phyloP scores from a whole-genome alignment of 1,140 invertebrate genomes.

The Drosophila tropicalis region DNA sequence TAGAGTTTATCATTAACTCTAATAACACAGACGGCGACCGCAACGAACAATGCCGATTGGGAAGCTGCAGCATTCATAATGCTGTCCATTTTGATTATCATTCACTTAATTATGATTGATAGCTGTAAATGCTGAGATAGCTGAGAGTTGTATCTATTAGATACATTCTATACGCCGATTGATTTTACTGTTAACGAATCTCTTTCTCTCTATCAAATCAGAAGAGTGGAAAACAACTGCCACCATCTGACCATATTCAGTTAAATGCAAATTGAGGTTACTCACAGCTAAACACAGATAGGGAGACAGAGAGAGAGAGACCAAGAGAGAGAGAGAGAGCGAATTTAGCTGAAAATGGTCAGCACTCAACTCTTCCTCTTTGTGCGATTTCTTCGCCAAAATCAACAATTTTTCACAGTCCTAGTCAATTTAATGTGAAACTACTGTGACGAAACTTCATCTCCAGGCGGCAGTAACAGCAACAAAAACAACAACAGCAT shows the following conservation, averaged over 20 bases:
- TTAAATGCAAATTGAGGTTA: constrained; percentile 63
- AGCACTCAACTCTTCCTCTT: background rate
- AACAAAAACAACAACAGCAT: too few species aligned
- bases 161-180: constrained; percentile 65
- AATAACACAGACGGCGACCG: constrained; percentile 62
- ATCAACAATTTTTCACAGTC: constrained; percentile 13
- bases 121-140: constrained; percentile 74
- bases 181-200: constrained; percentile 70
- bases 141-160: constrained; percentile 57
- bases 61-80: constrained; percentile 55
- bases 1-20: constrained; percentile 66
- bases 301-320: background rate
- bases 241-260: constrained; percentile 50
- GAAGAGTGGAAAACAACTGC: constrained; percentile 29
- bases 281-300: constrained; percentile 33
- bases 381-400: constrained; percentile 5
- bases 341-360: background rate
- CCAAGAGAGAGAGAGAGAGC: background rate
- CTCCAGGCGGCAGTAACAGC: too few species aligned
- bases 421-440: constrained; percentile 14
- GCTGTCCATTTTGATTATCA: constrained; percentile 81
- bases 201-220: constrained; percentile 34
- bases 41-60: constrained; percentile 27
- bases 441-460: constrained; percentile 1
- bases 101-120: constrained; percentile 82